phyloP scores from a whole-genome alignment of 2,113 vertebrate species.

The Dipodomys ordii region DNA sequence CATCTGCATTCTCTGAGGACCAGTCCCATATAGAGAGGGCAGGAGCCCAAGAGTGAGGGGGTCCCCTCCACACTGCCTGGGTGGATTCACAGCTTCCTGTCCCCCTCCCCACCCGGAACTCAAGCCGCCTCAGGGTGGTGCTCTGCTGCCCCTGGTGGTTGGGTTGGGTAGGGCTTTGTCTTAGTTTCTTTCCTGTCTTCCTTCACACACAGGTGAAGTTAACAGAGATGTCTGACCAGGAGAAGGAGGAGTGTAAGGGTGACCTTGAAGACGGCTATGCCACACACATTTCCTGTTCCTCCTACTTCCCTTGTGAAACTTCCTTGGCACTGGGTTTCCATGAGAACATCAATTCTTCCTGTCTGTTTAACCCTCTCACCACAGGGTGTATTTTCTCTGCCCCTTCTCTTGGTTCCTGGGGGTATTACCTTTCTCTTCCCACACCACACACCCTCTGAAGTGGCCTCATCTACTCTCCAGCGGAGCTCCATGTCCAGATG shows the following conservation, averaged over 20 bases:
- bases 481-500: too few relatives aligned
- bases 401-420: too few relatives aligned
- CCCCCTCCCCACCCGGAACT: not conserved
- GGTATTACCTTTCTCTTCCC: not conserved
- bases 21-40: not conserved
- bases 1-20: not conserved
- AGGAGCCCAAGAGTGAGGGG: not conserved
- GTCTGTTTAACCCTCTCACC: not conserved
- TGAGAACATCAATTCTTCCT: not conserved
- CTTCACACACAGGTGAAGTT: not conserved
- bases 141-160: not conserved
- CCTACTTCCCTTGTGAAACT: not conserved
- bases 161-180: too few relatives aligned
- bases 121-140: not conserved
- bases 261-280: fast-evolving
- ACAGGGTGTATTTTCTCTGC: too few relatives aligned
- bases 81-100: not conserved
- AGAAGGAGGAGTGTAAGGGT: not conserved
- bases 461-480: too few relatives aligned
- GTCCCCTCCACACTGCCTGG: not conserved
- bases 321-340: too few relatives aligned
- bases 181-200: not conserved
- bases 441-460: too few relatives aligned
- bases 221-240: not conserved
- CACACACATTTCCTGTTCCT: not conserved